Conservation (phyloP, 2,888 invertebrate species). For the Darwinula stevensoni region DNA sequence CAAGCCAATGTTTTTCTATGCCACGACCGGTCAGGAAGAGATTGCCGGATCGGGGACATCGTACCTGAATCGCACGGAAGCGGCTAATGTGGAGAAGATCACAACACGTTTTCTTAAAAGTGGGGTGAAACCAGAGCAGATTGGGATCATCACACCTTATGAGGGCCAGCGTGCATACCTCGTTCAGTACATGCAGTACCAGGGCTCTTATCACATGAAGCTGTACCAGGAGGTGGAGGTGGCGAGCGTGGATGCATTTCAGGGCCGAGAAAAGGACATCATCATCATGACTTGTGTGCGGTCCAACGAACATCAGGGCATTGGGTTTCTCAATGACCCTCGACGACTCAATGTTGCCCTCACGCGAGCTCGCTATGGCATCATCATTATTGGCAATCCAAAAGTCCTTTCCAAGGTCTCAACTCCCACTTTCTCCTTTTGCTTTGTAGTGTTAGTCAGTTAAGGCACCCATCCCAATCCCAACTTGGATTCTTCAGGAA, state of each 20-base stretch:
- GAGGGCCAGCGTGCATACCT: conserved; percentile 93
- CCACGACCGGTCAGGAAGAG: conserved; percentile 84
- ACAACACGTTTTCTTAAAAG: conserved; percentile 52
- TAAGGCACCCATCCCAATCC: no score
- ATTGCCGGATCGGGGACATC: conserved; percentile 96
- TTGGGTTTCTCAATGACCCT: conserved; percentile 94
- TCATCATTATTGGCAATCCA: conserved; percentile 95
- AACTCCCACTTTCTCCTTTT: conserved; percentile 1
- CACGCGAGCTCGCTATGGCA: conserved; percentile 85
- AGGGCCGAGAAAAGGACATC: conserved; percentile 93
- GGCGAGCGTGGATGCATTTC: conserved; percentile 97
- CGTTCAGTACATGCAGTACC: conserved; percentile 94
- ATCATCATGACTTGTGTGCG: conserved; percentile 98
- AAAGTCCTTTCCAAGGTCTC: conserved; percentile 84
- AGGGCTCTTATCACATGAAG: conserved; percentile 83
- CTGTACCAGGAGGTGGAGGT: conserved; percentile 96
- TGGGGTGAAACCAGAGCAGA: conserved; percentile 88
- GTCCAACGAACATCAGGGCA: conserved; percentile 93
- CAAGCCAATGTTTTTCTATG: conserved; percentile 96
- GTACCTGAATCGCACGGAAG: conserved; percentile 91
- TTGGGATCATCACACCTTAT: conserved; percentile 95
- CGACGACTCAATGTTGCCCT: conserved; percentile 88
- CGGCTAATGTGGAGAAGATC: conserved; percentile 91
- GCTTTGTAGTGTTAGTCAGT: no score
- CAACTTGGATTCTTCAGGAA: no score